These are phyloP conservation scores for Automeris io DNA, from an alignment of 2,888 invertebrate species.

Conservation along the genomic window DNA sequence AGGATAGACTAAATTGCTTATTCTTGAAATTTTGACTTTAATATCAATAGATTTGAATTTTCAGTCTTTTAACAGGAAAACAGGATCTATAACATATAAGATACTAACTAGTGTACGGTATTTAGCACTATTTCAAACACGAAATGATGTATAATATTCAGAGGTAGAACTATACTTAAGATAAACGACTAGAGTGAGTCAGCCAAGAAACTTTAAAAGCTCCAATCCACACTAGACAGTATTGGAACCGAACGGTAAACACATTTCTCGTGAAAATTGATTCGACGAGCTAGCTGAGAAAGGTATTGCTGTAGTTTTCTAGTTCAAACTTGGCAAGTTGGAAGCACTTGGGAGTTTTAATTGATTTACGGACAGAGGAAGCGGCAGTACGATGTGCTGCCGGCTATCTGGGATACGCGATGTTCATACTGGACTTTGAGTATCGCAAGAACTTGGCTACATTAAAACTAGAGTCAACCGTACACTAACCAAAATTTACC, in stretches of 20 bases:
- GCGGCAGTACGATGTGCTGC: conserved; percentile 15
- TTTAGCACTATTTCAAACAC: too few species aligned
- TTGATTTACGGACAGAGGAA: conserved; percentile 47
- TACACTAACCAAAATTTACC: background rate
- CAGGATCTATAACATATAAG: too few species aligned
- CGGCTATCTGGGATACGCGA: background rate
- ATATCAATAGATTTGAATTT: too few species aligned
- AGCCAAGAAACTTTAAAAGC: background rate
- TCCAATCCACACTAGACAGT: too few species aligned
- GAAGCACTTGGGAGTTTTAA: conserved; percentile 44
- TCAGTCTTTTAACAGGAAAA: too few species aligned
- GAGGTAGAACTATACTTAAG: too few species aligned
- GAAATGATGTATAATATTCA: too few species aligned
- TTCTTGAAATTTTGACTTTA: too few species aligned
- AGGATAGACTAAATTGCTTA: too few species aligned
- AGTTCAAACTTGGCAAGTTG: conserved; percentile 20
- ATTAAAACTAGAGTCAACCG: background rate
- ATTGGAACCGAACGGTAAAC: too few species aligned
- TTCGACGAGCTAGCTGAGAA: conserved; percentile 9
- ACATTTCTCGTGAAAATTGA: conserved; percentile 2
- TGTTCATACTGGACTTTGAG: background rate
- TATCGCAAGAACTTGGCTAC: background rate
- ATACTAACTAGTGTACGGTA: too few species aligned
- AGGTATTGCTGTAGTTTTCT: conserved; percentile 30
- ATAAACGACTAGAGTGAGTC: too few species aligned